These are phyloP conservation scores for Chamaea fasciata DNA, from an alignment of 2,113 vertebrate genomes.

Conservation along the genomic window DNA sequence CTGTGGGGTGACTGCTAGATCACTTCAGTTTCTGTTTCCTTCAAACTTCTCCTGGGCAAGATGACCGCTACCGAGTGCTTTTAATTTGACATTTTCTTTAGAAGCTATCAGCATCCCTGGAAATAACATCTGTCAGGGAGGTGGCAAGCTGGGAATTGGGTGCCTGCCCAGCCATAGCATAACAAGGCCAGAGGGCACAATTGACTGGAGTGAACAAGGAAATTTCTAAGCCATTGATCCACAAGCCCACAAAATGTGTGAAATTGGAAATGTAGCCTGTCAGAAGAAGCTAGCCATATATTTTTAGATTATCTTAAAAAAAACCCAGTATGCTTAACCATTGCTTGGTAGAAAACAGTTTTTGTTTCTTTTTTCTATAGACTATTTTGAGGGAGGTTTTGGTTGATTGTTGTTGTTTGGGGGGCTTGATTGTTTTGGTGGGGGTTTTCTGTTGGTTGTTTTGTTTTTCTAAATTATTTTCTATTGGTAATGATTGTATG, in stretches of 20 bases:
- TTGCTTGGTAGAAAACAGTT: neutral
- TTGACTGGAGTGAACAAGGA: constrained; percentile 56
- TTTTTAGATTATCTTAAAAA: neutral
- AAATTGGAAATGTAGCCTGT: constrained; percentile 22
- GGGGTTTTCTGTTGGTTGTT: accelerated
- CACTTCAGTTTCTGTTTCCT: neutral
- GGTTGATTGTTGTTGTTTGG: neutral
- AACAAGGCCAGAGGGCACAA: constrained; percentile 73
- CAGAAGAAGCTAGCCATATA: neutral
- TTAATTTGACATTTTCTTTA: neutral
- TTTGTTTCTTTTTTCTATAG: neutral
- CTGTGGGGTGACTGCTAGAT: neutral
- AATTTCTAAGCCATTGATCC: constrained; percentile 84
- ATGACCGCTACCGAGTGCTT: neutral
- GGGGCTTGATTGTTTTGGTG: neutral
- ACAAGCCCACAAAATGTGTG: constrained; percentile 38
- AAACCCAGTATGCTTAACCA: neutral
- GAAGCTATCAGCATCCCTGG: neutral
- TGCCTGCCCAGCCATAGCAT: constrained; percentile 64
- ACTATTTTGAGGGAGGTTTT: neutral
- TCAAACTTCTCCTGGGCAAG: neutral
- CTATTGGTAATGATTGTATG: neutral
- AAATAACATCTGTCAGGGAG: neutral
- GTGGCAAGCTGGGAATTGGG: constrained; percentile 81
- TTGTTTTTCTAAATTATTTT: neutral